Base-by-base conservation (phyloP, 2,113 vertebrate genomes). In the Salvelinus fontinalis region DNA sequence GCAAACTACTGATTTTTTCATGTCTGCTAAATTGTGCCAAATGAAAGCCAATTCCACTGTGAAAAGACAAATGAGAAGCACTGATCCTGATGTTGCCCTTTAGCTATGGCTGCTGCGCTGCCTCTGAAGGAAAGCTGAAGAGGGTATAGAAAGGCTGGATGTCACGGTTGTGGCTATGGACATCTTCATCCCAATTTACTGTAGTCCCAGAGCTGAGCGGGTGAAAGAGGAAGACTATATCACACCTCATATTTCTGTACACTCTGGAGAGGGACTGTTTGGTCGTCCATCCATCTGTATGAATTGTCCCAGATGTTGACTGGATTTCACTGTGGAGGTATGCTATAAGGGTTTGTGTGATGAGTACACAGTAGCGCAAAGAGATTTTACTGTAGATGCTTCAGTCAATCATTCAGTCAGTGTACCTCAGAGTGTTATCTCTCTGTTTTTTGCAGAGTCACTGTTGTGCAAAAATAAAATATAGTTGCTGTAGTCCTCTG, bases 381-480 rank as follows among this genome's bases (percentile, higher is more conserved):
- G 34, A 69, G 13, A 20, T 54, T 54, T 54, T 29, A 75, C 51
- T 16, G 60, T 34, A 69, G 65, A 57, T 39, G 39, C 81, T 75
- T 84, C 57, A 83, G 65, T 80, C 59, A 5, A 1, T 26, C 39
- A 70, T 9, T 54, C 51, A 54, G 51, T 54, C 16, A 54, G 51
- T 54, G 12, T 5, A 0, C 4, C 0, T 59, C 14, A 62, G 44
- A 68, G 24, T 74, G 78, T 79, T 73, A 48, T 78, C 20, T 70
- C 75, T 77, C 70, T 75, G 72, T 27, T 67, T 82, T 79, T 73
- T 65, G 76, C 76, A 72, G 76, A 79, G 73, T 84, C 75, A 75
- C 73, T 79, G 86, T 86, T 81, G 81, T 73, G 85, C 78, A 82
- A 87, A 82, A 70, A 76, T 86, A 88, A 85, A 79, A 79, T 77